phyloP scores from a whole-genome alignment of 2,797 vertebrate species.

The Tenualosa ilisha region DNA sequence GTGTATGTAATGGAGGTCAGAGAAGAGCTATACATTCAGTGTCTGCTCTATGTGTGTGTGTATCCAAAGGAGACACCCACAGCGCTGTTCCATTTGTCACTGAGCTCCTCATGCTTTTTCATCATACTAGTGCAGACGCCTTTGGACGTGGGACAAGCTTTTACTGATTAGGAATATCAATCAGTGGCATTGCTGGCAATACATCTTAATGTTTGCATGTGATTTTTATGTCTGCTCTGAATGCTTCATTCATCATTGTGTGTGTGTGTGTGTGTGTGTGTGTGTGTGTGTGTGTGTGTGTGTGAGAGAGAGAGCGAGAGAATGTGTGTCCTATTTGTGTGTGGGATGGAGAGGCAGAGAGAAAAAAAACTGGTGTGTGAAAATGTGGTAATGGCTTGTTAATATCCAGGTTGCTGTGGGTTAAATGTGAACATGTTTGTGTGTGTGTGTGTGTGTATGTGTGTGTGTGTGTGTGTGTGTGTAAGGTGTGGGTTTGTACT shows the following conservation, averaged over 20 bases:
- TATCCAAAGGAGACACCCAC: neutral
- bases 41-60: neutral
- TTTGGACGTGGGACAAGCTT: neutral
- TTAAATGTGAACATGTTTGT: neutral
- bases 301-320: neutral
- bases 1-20: neutral
- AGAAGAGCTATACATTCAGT: neutral
- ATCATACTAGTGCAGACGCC: neutral
- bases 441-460: slow-evolving; percentile 12
- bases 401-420: slow-evolving; percentile 6
- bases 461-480: slow-evolving; percentile 21
- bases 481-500: neutral
- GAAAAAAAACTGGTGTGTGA: neutral
- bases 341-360: neutral
- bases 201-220: neutral
- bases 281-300: neutral
- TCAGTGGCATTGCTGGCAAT: neutral
- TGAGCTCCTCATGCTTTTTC: neutral
- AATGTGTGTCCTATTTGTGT: neutral
- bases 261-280: neutral
- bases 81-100: neutral
- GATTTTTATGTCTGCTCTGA: neutral
- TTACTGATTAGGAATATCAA: neutral
- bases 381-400: neutral
- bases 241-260: neutral